phyloP scores from a whole-genome alignment of 2,888 invertebrate genomes.

The Pimpla rufipes region DNA sequence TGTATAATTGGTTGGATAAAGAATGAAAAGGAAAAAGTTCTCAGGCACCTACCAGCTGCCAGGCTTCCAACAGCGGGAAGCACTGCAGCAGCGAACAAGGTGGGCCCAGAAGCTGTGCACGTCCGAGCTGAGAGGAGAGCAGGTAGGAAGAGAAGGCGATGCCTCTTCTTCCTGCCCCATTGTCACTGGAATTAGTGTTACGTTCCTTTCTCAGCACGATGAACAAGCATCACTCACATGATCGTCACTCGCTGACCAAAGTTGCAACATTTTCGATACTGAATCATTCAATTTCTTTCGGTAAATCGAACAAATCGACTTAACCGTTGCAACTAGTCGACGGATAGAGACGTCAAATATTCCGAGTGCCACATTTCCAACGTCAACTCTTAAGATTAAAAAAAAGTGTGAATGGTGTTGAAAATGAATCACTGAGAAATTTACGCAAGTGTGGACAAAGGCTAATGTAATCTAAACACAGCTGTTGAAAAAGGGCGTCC shows the following conservation, averaged over 20 bases:
- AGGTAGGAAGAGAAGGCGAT: slow-evolving; percentile 29
- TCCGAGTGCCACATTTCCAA: no score
- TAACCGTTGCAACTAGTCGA: no score
- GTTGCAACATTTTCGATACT: background rate
- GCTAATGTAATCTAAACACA: no score
- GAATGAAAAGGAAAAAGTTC: slow-evolving; percentile 79
- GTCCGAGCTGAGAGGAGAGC: background rate
- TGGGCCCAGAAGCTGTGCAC: slow-evolving; percentile 14
- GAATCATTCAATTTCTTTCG: no score
- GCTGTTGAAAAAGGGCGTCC: no score
- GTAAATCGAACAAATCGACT: no score
- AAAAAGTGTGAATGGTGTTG: no score
- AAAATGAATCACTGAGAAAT: no score
- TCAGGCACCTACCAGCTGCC: slow-evolving; percentile 83
- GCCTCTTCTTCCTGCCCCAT: slow-evolving; percentile 6
- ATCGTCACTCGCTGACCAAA: slow-evolving; percentile 30
- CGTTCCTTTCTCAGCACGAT: slow-evolving; percentile 3
- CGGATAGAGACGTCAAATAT: no score
- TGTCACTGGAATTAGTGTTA: slow-evolving; percentile 14
- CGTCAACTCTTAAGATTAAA: no score
- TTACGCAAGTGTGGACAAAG: no score
- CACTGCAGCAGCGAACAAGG: slow-evolving; percentile 30
- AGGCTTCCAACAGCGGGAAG: slow-evolving; percentile 47
- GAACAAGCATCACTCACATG: slow-evolving; percentile 39
- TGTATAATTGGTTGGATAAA: slow-evolving; percentile 83